Percentiles rank a stretch among this genome's conserved stretches.
Conservation (phyloP, 1,140 invertebrate genomes). For the Acyrthosiphon pisum region DNA sequence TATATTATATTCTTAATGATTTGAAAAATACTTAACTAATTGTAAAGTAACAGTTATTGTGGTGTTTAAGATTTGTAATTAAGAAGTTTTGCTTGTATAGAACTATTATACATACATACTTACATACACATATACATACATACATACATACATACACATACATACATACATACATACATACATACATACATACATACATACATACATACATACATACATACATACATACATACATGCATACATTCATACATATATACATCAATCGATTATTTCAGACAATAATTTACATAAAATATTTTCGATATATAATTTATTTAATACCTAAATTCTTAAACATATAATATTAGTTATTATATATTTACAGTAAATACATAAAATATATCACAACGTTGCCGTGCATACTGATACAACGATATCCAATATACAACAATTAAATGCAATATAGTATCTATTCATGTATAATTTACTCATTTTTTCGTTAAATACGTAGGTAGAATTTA, state of each 20-base stretch:
- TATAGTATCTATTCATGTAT: too few species aligned
- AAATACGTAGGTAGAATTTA: too few species aligned
- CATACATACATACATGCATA: not conserved
- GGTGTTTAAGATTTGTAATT: not conserved
- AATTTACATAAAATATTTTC: too few species aligned
- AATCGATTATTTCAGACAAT: too few species aligned
- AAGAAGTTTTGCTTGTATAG: not conserved
- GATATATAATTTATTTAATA: too few species aligned
- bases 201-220: not conserved
- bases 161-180: not conserved
- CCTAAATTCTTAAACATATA: too few species aligned
- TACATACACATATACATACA: not conserved
- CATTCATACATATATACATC: not conserved
- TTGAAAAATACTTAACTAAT: constrained; percentile 33
- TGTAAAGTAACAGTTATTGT: constrained; percentile 12
- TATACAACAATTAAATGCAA: too few species aligned
- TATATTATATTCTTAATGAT: constrained; percentile 7
- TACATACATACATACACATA: not conserved
- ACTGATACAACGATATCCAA: too few species aligned
- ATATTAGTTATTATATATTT: too few species aligned
- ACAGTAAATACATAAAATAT: too few species aligned
- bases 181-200: not conserved
- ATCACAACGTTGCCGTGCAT: too few species aligned
- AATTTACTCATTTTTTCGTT: too few species aligned
- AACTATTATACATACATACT: not conserved